Percentiles rank a stretch among this genome's conserved stretches.
Evolutionary conservation across 2,797 vertebrate species (phyloP).

Genomic region (Cephalopachus bancanus): DNA sequence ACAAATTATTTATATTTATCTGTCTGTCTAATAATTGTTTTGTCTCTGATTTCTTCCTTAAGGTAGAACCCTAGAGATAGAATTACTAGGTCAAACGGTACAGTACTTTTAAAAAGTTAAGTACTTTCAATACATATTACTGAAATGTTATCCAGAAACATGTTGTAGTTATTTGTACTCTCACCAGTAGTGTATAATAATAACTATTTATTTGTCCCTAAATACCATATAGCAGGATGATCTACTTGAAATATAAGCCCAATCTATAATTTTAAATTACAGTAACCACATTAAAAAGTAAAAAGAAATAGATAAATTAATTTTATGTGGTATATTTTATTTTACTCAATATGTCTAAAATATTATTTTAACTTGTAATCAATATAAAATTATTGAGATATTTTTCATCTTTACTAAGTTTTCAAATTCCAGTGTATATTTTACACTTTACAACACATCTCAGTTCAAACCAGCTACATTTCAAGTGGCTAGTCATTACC

Average conservation of each 20-base stretch:
- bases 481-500: neutral
- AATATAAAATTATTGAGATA: neutral
- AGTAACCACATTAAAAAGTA: neutral
- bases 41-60: neutral
- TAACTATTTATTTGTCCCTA: neutral
- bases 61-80: neutral
- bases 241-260: slow-evolving; percentile 1
- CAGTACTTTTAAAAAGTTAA: neutral
- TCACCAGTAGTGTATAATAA: neutral
- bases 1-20: neutral
- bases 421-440: neutral
- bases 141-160: neutral
- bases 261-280: neutral
- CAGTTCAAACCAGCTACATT: neutral
- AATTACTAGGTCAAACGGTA: neutral
- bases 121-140: neutral
- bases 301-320: slow-evolving; percentile 1
- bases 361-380: neutral
- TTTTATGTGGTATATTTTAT: slow-evolving; percentile 5
- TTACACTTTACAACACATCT: slow-evolving; percentile 13
- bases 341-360: neutral
- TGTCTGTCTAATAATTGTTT: neutral
- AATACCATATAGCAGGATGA: neutral
- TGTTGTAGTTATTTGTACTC: neutral
- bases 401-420: slow-evolving; percentile 6